Evolutionary conservation across 2,797 vertebrate species (phyloP).

Genomic region (Numenius phaeopus): DNA sequence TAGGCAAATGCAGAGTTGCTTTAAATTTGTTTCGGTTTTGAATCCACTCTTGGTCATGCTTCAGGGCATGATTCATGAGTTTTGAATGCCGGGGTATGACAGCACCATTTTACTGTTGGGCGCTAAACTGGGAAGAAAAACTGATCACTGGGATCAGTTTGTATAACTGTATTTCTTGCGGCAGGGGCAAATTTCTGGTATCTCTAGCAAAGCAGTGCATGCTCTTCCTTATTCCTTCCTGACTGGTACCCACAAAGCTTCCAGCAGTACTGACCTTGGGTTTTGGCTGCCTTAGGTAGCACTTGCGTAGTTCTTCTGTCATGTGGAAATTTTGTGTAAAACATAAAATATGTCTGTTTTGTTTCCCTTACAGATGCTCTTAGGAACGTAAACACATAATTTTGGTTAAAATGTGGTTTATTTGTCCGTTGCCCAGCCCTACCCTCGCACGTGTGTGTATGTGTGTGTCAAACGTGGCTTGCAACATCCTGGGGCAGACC

Average conservation of each 20-base stretch:
- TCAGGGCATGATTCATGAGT: background rate
- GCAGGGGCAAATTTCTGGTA: background rate
- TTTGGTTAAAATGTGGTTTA: constrained; percentile 64
- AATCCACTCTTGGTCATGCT: background rate
- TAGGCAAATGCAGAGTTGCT: background rate
- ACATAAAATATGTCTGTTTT: constrained; percentile 46
- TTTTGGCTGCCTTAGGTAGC: constrained; percentile 36
- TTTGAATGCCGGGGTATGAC: background rate
- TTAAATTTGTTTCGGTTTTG: background rate
- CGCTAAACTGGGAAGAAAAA: background rate
- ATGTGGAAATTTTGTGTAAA: constrained; percentile 60
- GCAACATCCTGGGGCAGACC: background rate
- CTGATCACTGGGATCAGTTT: background rate
- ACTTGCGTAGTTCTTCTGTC: constrained; percentile 6
- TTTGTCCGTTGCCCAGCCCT: constrained; percentile 18
- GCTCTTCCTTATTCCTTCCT: background rate
- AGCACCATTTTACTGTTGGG: background rate
- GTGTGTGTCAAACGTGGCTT: background rate
- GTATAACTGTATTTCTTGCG: background rate
- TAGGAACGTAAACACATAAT: constrained; percentile 69
- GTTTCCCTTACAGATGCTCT: constrained; percentile 62
- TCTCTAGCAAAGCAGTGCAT: background rate
- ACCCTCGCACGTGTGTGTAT: background rate
- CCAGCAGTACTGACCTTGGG: background rate
- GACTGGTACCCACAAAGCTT: background rate